Base-by-base conservation (phyloP, 35 echinoderm and acorn worm genomes). In the Apostichopus japonicus region DNA sequence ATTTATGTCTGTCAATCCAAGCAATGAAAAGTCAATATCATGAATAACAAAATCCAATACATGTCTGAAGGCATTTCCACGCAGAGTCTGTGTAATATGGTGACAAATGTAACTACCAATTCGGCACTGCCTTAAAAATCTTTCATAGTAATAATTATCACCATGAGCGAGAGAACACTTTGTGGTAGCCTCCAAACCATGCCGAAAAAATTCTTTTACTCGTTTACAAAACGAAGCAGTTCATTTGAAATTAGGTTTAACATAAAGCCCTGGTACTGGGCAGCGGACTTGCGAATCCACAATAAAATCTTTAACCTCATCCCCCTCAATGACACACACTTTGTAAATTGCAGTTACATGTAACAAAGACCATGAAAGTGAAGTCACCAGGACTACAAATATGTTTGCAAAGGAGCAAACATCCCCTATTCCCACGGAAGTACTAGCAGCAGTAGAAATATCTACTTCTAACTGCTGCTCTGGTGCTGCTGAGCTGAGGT, bases 61-160 rank as follows among this genome's bases (percentile, higher is more conserved):
- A 55, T 81, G 79, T 81, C 24, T 81, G 22, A 81, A 81, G 6
- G 79, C 79, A 81, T 33, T 81, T 6, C 79, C 79, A 81, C 22
- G 33, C 24, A 81, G 22, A 6, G 79, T 81, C 33, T 81, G 79
- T 33, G 24, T 0, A 27, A 81, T 17, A 33, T 81, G 79, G 19
- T 23, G n/a, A 33, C 33, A 33, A 81, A 81, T 81, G 4, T 81
- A 81, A 25, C 21, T 25, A 33, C 79, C 79, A 81, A 81, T 81
- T 81, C 79, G 24, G 24, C 79, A 81, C 6, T 33, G 79, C 24
- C 79, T 81, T 81, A 81, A 72, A 72, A 72, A 72, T 15, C 11
- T 5, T 17, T 21, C 11, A 16, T 72, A 72, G 19, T 33, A 6
- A 11, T 11, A n/a, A 33, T 33, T 81, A 25, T 81, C 54, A 55